These are phyloP conservation scores for Sebastes matsubarae DNA, from an alignment of 2,797 vertebrate genomes.

Conservation along the genomic window DNA sequence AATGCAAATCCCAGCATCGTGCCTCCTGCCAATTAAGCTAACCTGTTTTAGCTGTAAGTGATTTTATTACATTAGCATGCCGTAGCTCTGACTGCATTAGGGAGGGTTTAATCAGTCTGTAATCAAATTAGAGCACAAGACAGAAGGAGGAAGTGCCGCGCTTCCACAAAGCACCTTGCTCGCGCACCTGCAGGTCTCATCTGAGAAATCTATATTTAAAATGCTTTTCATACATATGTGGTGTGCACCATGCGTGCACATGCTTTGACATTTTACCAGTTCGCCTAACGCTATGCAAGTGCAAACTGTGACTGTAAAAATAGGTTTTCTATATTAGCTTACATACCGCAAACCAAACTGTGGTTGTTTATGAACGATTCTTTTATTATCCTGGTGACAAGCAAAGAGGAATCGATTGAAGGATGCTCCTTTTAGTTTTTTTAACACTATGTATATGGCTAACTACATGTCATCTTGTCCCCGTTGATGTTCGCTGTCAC, in stretches of 20 bases:
- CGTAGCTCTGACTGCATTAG: conserved; percentile 86
- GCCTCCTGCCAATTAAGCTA: conserved; percentile 87
- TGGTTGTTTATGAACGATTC: not conserved
- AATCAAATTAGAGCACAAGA: conserved; percentile 83
- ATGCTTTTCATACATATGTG: conserved; percentile 34
- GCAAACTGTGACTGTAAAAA: not conserved
- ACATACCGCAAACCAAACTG: not conserved
- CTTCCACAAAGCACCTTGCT: conserved; percentile 77
- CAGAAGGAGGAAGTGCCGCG: conserved; percentile 78
- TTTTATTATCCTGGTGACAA: not conserved
- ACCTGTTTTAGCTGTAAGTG: conserved; percentile 87
- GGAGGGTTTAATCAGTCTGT: conserved; percentile 84
- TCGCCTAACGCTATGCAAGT: not conserved
- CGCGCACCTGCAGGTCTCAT: conserved; percentile 74
- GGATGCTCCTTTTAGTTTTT: conserved; percentile 33
- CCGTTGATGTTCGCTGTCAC: conserved; percentile 60
- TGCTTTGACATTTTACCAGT: not conserved
- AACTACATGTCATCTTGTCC: conserved; percentile 63
- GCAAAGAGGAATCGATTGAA: not conserved
- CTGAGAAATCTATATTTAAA: conserved; percentile 61
- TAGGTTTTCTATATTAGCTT: not conserved
- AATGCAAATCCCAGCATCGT: conserved; percentile 84
- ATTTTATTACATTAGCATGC: conserved; percentile 87
- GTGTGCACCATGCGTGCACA: not conserved
- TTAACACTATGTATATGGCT: conserved; percentile 12